These are phyloP conservation scores for Mnemiopsis leidyi DNA, from an alignment of 37 sponge, comb jelly and placozoan genomes.

Conservation along the genomic window DNA sequence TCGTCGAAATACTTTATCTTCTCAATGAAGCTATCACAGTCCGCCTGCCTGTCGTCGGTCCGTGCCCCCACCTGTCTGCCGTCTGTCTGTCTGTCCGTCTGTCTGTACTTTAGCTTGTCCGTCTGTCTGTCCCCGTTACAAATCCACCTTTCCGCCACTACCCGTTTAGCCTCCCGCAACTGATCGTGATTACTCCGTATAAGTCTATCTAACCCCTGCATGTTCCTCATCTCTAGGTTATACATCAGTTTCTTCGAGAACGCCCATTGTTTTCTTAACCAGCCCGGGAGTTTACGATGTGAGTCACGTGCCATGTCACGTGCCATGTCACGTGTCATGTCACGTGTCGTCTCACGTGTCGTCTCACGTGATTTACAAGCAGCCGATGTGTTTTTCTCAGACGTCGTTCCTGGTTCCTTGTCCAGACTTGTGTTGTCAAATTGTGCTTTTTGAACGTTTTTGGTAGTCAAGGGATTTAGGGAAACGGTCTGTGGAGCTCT, in stretches of 20 bases:
- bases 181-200: neutral
- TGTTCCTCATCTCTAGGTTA: neutral
- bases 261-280: neutral
- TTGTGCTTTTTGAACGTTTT: neutral
- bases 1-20: neutral
- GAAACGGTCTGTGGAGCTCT: neutral
- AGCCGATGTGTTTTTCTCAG: neutral
- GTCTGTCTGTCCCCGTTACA: neutral
- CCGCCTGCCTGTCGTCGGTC: neutral
- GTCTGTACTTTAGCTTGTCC: neutral
- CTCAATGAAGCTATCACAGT: neutral
- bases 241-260: constrained; percentile 1
- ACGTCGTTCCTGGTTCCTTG: neutral
- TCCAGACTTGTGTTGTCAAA: neutral
- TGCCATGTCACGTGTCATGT: too few species aligned
- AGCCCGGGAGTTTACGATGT: too few species aligned
- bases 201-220: neutral
- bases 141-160: neutral
- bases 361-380: neutral
- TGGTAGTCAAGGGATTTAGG: neutral
- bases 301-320: too few species aligned
- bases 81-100: neutral
- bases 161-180: neutral
- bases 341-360: too few species aligned
- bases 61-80: neutral